phyloP scores from a whole-genome alignment of 2,797 vertebrate species.

The Peromyscus attwateri region DNA sequence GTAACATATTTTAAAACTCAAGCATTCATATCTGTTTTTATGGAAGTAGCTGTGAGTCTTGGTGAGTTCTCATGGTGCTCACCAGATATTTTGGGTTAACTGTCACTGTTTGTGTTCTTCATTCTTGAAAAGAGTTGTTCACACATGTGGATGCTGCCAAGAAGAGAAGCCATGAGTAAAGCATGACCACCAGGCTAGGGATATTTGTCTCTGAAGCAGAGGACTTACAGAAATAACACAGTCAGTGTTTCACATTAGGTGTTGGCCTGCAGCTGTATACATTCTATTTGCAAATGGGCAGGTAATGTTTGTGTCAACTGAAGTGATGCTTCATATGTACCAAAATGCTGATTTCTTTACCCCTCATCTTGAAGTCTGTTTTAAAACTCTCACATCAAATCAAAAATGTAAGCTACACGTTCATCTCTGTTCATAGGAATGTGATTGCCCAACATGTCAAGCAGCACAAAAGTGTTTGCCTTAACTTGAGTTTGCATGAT shows the following conservation, averaged over 20 bases:
- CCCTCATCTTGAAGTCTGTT: neutral
- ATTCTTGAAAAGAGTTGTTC: neutral
- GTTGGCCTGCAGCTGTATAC: neutral
- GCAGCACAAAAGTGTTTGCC: neutral
- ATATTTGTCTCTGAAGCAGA: neutral
- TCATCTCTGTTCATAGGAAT: no score
- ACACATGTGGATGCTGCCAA: neutral
- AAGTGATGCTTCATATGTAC: neutral
- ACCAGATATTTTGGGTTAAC: neutral
- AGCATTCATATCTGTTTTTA: neutral
- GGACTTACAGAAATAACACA: no score
- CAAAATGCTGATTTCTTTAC: neutral
- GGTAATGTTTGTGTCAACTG: neutral
- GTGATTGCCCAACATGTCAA: neutral
- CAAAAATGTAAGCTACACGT: neutral
- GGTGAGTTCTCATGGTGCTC: no score
- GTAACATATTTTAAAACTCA: neutral
- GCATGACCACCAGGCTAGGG: no score
- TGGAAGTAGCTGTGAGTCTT: neutral
- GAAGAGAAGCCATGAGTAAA: neutral
- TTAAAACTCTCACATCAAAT: neutral
- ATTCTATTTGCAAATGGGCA: neutral
- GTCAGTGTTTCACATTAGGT: neutral
- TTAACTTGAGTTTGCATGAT: neutral
- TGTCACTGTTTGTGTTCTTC: neutral